A percentile compares a stretch with the other conserved stretches of the same genome.
These are phyloP conservation scores for Megalops cyprinoides DNA, from an alignment of 2,797 vertebrate genomes.

Conservation along the genomic window DNA sequence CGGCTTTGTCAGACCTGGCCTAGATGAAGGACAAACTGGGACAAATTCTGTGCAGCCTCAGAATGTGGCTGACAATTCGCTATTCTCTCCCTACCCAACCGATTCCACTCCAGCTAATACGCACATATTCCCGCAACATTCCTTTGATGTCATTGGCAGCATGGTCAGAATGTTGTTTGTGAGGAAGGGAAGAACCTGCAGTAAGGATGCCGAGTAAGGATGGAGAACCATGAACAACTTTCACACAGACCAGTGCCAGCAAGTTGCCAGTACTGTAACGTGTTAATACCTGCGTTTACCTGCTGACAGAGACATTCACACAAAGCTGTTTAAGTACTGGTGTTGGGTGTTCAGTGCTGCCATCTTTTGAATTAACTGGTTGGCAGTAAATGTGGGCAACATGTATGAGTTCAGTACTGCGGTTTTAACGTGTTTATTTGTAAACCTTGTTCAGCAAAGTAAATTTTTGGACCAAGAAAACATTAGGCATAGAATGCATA, in stretches of 20 bases:
- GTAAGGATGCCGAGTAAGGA: conserved; percentile 54
- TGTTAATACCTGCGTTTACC: no score
- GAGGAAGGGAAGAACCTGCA: conserved; percentile 59
- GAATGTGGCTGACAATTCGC: no score
- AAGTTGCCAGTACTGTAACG: neutral
- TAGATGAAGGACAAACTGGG: neutral
- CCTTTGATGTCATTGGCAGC: neutral
- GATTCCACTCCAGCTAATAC: conserved; percentile 30
- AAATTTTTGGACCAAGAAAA: no score
- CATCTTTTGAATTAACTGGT: no score
- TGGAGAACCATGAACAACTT: conserved; percentile 60
- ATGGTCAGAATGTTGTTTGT: conserved; percentile 42
- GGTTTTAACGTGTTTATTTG: no score
- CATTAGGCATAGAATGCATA: no score
- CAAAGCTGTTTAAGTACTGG: neutral
- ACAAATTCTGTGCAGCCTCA: no score
- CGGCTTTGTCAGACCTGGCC: neutral
- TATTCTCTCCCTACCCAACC: neutral
- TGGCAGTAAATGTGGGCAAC: no score
- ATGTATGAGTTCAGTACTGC: no score
- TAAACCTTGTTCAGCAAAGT: no score
- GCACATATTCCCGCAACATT: neutral
- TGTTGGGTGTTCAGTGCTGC: no score
- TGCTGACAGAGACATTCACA: neutral
- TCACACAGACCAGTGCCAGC: conserved; percentile 36